phyloP scores from a whole-genome alignment of 2,888 invertebrate genomes.

The Aplocera efformata region DNA sequence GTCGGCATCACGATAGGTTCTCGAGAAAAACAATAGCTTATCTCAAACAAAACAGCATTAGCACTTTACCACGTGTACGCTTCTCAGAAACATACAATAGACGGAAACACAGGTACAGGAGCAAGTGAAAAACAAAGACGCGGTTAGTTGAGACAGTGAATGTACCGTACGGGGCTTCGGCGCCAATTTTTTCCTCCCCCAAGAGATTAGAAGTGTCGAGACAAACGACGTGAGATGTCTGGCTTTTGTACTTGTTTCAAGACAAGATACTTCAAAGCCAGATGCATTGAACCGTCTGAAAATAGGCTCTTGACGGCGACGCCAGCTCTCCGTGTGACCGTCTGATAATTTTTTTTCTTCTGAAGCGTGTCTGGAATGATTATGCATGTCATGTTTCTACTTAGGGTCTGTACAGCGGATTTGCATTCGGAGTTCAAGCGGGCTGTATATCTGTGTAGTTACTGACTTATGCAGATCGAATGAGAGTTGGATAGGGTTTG shows the following conservation, averaged over 20 bases:
- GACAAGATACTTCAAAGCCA: conserved; percentile 38
- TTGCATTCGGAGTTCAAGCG: too few relatives aligned
- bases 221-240: conserved; percentile 73
- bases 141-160: conserved; percentile 54
- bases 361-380: not conserved
- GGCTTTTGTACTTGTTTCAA: conserved; percentile 62
- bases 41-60: conserved; percentile 37
- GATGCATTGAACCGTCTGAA: conserved; percentile 23
- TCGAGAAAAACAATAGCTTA: conserved; percentile 41
- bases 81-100: conserved; percentile 53
- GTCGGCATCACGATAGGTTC: conserved; percentile 38
- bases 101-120: conserved; percentile 54
- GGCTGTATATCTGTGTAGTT: too few relatives aligned
- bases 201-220: conserved; percentile 66
- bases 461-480: too few relatives aligned
- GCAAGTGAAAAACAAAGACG: conserved; percentile 63
- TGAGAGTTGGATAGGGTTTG: too few relatives aligned
- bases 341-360: conserved; percentile 11
- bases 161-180: conserved; percentile 55
- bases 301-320: conserved; percentile 26
- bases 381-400: not conserved
- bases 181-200: conserved; percentile 67
- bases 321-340: conserved; percentile 23
- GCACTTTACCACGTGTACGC: conserved; percentile 51
- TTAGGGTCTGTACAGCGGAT: too few relatives aligned